Base-by-base conservation (phyloP, 2,888 invertebrate species). In the Eledona agricola region DNA sequence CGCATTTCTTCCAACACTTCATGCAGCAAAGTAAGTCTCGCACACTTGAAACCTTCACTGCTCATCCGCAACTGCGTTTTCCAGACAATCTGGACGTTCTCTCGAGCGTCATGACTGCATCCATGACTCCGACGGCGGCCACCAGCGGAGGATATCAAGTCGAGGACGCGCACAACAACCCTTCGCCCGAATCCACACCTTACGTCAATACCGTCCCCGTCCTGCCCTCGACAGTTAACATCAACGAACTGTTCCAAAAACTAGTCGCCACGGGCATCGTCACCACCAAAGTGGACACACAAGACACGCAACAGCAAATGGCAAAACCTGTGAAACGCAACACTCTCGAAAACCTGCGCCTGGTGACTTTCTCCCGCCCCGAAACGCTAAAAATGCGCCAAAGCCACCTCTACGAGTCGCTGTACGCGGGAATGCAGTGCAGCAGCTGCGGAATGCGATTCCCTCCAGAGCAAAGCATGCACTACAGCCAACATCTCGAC, bases 381-480 rank as follows among this genome's bases (percentile, higher is more conserved):
- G 89, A 90, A 67, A 86, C 88, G 0, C 79, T 93, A 45, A 89
- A 88, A 80, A 79, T 83, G 3, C 84, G 87, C 16, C 91, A 95
- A 70, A 79, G 84, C 0, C 86, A 82, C 0, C 79, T 93, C 5
- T 85, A 93, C 6, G 70, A 81, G 0, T 75, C 77, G 3, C 77
- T 96, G 12, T 96, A 93, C 77, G 85, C 87, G 47, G 97, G 97
- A 25, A 90, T 95, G 83, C 97, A 96, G 72, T 99, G 99, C 78
- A 90, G 93, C 59, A 93, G 94, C 38, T 99, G 99, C 78, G 98
- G 98, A 17, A 86, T 93, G 54, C 84, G 97, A 29, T 97, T 98
- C 78, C 89, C 92, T 6, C 89, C 92, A 0, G 93, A 93, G 76
- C 89, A 90, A 70, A 92, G 90, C 4, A 89, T 89, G 61, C 86